Percentiles rank a stretch among this genome's conserved stretches.
These are phyloP conservation scores for Xestobium rufovillosum DNA, from an alignment of 2,888 invertebrate genomes.

Conservation along the genomic window DNA sequence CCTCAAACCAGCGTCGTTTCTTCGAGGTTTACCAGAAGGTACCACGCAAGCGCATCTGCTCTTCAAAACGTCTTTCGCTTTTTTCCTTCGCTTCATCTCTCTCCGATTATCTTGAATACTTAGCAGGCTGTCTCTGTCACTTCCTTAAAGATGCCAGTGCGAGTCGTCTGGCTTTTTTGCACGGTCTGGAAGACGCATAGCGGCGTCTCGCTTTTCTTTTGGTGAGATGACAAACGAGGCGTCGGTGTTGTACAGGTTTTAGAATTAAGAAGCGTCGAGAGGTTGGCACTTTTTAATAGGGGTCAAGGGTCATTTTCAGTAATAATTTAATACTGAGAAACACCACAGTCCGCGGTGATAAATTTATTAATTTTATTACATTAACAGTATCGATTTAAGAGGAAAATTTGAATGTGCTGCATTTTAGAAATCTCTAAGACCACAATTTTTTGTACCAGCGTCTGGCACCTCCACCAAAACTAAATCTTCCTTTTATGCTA, in stretches of 20 bases:
- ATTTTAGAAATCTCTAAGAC: too few relatives aligned
- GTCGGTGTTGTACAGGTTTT: conserved; percentile 1
- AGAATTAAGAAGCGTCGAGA: conserved; percentile 1
- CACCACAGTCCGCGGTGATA: too few relatives aligned
- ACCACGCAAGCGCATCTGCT: conserved; percentile 40
- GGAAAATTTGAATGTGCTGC: too few relatives aligned
- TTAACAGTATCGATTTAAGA: too few relatives aligned
- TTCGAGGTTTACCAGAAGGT: conserved; percentile 46
- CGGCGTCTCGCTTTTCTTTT: not conserved
- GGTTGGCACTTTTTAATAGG: too few relatives aligned
- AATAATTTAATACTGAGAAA: too few relatives aligned
- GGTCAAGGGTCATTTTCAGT: too few relatives aligned
- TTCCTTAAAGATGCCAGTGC: conserved; percentile 20
- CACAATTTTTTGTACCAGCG: too few relatives aligned
- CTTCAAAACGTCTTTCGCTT: conserved; percentile 38
- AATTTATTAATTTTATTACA: too few relatives aligned
- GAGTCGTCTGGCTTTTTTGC: not conserved
- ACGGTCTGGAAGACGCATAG: not conserved
- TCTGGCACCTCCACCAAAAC: too few relatives aligned
- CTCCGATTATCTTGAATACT: conserved; percentile 14
- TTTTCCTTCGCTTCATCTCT: conserved; percentile 32
- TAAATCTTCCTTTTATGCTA: too few relatives aligned
- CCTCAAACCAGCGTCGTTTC: conserved; percentile 47
- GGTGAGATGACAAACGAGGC: not conserved
- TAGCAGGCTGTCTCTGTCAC: conserved; percentile 18